Percentiles rank a stretch among this genome's conserved stretches.
Evolutionary conservation across 2,888 invertebrate genomes (phyloP).

Genomic region (Parasteatoda lunata): DNA sequence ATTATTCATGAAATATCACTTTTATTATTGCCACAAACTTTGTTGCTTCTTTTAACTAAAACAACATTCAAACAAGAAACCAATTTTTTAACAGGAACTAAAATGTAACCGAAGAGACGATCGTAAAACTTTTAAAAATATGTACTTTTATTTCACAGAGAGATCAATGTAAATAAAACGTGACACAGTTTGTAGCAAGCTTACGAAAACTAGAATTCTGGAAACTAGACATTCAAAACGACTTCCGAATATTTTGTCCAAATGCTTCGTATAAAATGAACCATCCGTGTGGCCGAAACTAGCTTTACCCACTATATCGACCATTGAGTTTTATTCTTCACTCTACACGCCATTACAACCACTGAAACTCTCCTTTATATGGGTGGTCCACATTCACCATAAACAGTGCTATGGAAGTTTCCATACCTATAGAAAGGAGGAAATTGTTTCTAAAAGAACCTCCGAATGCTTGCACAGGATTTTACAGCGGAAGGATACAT

Average conservation of each 20-base stretch:
- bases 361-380: conserved; percentile 12
- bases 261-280: neutral
- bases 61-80: too few species aligned
- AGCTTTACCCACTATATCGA: neutral
- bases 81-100: too few species aligned
- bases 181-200: neutral
- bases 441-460: conserved; percentile 37
- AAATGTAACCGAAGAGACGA: neutral
- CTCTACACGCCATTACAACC: conserved; percentile 5
- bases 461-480: conserved; percentile 25
- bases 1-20: too few species aligned
- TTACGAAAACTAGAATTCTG: neutral
- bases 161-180: neutral
- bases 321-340: conserved; percentile 22
- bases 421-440: conserved; percentile 11
- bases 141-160: neutral
- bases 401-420: conserved; percentile 12
- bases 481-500: conserved; percentile 12
- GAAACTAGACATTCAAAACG: neutral
- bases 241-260: conserved; percentile 5
- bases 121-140: neutral
- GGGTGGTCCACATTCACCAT: conserved; percentile 16
- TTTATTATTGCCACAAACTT: too few species aligned
- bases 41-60: too few species aligned
- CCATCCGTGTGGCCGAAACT: neutral